phyloP scores from a whole-genome alignment of 2,888 invertebrate species.

The Limulus polyphemus region DNA sequence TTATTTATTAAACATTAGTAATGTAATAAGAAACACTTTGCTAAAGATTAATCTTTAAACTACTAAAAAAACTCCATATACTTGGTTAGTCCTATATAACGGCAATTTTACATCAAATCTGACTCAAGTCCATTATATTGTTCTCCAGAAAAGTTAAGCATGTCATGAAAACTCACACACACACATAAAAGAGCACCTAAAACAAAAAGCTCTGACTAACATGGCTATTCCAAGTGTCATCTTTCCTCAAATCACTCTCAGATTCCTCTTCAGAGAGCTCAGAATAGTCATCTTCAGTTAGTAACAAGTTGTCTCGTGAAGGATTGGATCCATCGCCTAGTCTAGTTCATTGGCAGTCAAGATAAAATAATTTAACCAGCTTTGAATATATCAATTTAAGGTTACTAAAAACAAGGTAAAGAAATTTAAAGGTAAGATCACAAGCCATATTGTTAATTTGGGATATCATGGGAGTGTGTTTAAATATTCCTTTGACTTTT shows the following conservation, averaged over 20 bases:
- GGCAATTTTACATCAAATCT: too few relatives aligned
- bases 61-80: too few relatives aligned
- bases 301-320: slow-evolving; percentile 26
- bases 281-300: slow-evolving; percentile 26
- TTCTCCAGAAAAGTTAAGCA: too few relatives aligned
- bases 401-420: not conserved
- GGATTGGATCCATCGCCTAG: slow-evolving; percentile 26
- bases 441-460: too few relatives aligned
- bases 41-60: too few relatives aligned
- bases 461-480: too few relatives aligned
- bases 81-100: too few relatives aligned
- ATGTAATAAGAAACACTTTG: too few relatives aligned
- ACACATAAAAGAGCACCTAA: not conserved
- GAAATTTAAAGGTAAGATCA: too few relatives aligned
- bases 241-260: slow-evolving; percentile 18
- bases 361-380: not conserved
- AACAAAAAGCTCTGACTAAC: slow-evolving; percentile 5
- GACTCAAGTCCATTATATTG: too few relatives aligned
- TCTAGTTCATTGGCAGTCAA: slow-evolving; percentile 10
- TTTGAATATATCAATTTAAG: not conserved
- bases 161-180: not conserved
- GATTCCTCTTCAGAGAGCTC: slow-evolving; percentile 23
- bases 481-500: too few relatives aligned
- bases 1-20: too few relatives aligned
- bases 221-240: slow-evolving; percentile 20